Evolutionary conservation across 2,113 vertebrate species (phyloP), one percentile per base, ranked within the genome.

Genomic region (Erythrocebus patas): DNA sequence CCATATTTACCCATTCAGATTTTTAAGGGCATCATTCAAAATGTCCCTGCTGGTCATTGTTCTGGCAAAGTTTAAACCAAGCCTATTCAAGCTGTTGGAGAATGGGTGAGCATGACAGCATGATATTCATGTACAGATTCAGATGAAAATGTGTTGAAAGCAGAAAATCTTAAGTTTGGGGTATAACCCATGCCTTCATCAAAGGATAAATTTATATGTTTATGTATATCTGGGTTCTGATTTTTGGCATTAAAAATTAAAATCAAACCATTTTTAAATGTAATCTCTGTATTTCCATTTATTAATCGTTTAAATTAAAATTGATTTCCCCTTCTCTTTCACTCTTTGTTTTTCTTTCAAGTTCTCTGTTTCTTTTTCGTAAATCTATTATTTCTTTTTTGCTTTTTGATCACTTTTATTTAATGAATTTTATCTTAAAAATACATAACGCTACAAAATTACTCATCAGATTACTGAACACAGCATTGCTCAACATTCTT

Each of bases 401-500:
- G 59, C 81, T 98, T 96, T 92, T 93, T 97, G 12, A 88, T 84
- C 23, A 84, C 1, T 95, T 70, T 45, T 40, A 48, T 61, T 55
- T 83, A 90, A 8, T n/a, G 32, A 95, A 61, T 23, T 45, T 92
- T 91, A 7, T 94, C 70, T 78, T 85, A 96, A 0, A 55, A 96
- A 50, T 5, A 89, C 27, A 87, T 43, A 72, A 78, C 73, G 80
- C 96, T 84, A 40, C 6, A 57, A 70, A 78, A 16, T 90, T 75
- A 59, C 72, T 96, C 97, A 64, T 96, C 68, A 97, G 40, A 35
- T n/a, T 90, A 89, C 35, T 76, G 84, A 40, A 83, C 88, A 0
- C 3, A 89, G 12, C 73, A 88, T 92, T 98, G 79, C 61, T 72
- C 91, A 96, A 94, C 97, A 94, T 40, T 50, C 20, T 38, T 38